Base-by-base conservation (phyloP, 1,140 invertebrate genomes). In the Drosophila pectinifera region DNA sequence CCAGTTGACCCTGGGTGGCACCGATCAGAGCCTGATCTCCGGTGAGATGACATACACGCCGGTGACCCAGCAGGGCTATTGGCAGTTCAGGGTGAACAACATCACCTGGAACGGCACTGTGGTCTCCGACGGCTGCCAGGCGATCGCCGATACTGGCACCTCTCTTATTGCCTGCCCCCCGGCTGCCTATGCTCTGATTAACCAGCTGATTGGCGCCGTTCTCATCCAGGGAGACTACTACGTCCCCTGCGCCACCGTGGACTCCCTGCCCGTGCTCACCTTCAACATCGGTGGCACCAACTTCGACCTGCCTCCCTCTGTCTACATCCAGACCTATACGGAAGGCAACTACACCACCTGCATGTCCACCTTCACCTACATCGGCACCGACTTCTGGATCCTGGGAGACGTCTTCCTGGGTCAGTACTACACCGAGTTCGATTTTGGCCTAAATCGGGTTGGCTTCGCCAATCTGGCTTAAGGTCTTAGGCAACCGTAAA, bases 331-430 rank as follows among this genome's bases (percentile, higher is more conserved):
- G 53, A 93, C 94, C 92, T 94, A 96, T 89, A 43, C 14, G 2
- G 95, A 96, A 82, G 96, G 95, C 3, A 39, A 46, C 36, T 22
- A 28, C 43, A 94, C 98, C 53, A 59, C 18, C 53, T 99, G 98
- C 91, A 92, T 99, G 53, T 98, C 96, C 90, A 98, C 98, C 57
- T 99, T 99, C 92, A 97, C 62, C n/a, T 77, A 58, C 5, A 80
- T 84, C 18, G 65, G 86, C 28, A 89, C 84, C 20, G 97, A 97
- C 10, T 91, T 91, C 46, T 91, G 90, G 90, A 90, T 91, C 26
- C 53, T 91, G 7, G 90, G 91, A 22, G 95, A 96, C 86, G 94
- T 96, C 36, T 96, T 96, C 88, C 95, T 96, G 75, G 95, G 95
- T 13, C 93, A 93, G 63, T 96, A 94, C 86, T 96, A 96, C 90